Conservation (phyloP, 2,888 invertebrate species). For the Drosophila histrio region DNA sequence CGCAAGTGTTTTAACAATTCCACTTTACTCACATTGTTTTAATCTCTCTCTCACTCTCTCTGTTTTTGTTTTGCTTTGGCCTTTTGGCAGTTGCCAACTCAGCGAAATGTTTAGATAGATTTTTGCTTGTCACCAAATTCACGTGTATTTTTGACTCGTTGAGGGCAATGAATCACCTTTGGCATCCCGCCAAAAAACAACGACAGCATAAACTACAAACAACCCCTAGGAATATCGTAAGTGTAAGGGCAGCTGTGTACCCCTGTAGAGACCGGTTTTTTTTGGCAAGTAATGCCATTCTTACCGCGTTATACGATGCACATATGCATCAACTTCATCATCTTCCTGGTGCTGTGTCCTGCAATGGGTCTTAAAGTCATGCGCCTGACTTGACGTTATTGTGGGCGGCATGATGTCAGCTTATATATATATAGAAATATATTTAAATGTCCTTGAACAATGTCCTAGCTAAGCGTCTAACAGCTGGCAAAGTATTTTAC, state of each 20-base stretch:
- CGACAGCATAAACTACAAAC: not conserved
- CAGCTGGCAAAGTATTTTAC: constrained; percentile 26
- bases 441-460: constrained; percentile 40
- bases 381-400: constrained; percentile 68
- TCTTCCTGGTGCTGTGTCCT: constrained; percentile 53
- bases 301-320: constrained; percentile 78
- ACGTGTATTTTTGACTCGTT: constrained; percentile 12
- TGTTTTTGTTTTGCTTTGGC: constrained; percentile 34
- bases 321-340: constrained; percentile 61
- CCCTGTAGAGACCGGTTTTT: constrained; percentile 30
- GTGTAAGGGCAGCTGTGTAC: constrained; percentile 31
- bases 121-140: constrained; percentile 3
- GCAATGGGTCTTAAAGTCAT: constrained; percentile 64
- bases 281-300: constrained; percentile 3
- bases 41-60: not conserved
- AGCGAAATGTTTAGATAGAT: constrained; percentile 19
- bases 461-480: not conserved
- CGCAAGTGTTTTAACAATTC: constrained; percentile 20
- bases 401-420: constrained; percentile 81
- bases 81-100: constrained; percentile 47
- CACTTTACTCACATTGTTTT: not conserved
- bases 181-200: constrained; percentile 35
- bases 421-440: not conserved
- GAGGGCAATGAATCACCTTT: constrained; percentile 5
- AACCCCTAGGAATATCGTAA: no score